These are phyloP conservation scores for Gambusia affinis DNA, from an alignment of 2,113 vertebrate genomes.

Conservation along the genomic window DNA sequence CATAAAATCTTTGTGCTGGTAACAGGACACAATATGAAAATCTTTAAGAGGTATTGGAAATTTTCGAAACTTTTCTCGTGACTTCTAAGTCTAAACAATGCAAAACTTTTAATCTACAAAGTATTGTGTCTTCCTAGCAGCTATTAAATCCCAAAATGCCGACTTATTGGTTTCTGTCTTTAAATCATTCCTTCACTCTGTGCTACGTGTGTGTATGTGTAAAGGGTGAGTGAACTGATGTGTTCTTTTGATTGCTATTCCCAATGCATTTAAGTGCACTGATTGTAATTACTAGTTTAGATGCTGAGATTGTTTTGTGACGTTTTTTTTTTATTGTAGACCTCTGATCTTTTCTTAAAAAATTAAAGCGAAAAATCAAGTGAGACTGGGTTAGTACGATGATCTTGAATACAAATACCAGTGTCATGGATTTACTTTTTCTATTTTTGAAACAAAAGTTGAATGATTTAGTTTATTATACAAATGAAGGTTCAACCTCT, in stretches of 20 bases:
- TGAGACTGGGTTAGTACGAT: background rate
- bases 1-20: too few species aligned
- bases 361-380: background rate
- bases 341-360: background rate
- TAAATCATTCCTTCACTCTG: constrained; percentile 20
- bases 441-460: background rate
- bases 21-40: background rate
- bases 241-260: constrained; percentile 56
- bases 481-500: background rate
- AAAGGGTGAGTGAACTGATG: background rate
- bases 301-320: constrained; percentile 25
- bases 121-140: too few species aligned
- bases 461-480: background rate
- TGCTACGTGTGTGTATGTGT: background rate
- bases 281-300: constrained; percentile 59
- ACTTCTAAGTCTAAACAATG: too few species aligned
- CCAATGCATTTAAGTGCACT: constrained; percentile 18
- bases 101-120: too few species aligned
- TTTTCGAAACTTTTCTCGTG: too few species aligned
- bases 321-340: constrained; percentile 2
- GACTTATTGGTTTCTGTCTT: constrained; percentile 8
- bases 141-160: background rate
- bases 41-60: background rate
- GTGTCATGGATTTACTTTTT: background rate
- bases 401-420: background rate